These are phyloP conservation scores for Ditula angustiorana DNA, from an alignment of 2,888 invertebrate species.

Conservation along the genomic window DNA sequence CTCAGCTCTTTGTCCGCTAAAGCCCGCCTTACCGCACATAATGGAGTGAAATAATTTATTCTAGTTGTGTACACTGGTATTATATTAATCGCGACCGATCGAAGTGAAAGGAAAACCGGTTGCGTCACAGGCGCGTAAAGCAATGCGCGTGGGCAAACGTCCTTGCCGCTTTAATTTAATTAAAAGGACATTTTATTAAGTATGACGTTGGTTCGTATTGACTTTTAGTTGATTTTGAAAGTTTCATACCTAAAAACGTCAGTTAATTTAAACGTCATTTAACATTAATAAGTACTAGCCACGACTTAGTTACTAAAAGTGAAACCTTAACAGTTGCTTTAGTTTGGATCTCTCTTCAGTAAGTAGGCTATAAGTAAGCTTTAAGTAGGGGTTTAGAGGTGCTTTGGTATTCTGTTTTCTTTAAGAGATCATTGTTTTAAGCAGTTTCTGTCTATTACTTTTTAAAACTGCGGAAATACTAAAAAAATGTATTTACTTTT, in stretches of 20 bases:
- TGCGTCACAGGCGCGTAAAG: constrained; percentile 8
- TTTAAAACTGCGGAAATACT: too few species aligned
- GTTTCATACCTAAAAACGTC: neutral
- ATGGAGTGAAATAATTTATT: constrained; percentile 6
- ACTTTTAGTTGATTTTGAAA: neutral
- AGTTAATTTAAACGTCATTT: too few species aligned
- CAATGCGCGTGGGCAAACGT: constrained; percentile 5
- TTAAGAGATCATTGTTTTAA: too few species aligned
- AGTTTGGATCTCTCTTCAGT: too few species aligned
- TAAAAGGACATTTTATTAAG: neutral
- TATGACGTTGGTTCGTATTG: neutral
- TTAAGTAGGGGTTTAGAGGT: too few species aligned
- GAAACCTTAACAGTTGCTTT: too few species aligned
- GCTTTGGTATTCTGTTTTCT: too few species aligned
- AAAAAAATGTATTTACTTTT: too few species aligned
- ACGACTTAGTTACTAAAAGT: too few species aligned
- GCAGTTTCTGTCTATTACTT: too few species aligned
- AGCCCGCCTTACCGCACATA: neutral
- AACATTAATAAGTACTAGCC: too few species aligned
- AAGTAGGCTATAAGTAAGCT: too few species aligned
- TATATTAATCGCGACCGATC: constrained; percentile 6
- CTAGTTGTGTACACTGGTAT: neutral
- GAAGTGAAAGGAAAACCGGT: constrained; percentile 9
- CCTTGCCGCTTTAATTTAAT: constrained; percentile 17
- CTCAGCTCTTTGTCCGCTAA: neutral